A percentile compares a stretch with the other conserved stretches of the same genome.
Conservation (phyloP, 2,888 invertebrate species). For the Acleris cristana region DNA sequence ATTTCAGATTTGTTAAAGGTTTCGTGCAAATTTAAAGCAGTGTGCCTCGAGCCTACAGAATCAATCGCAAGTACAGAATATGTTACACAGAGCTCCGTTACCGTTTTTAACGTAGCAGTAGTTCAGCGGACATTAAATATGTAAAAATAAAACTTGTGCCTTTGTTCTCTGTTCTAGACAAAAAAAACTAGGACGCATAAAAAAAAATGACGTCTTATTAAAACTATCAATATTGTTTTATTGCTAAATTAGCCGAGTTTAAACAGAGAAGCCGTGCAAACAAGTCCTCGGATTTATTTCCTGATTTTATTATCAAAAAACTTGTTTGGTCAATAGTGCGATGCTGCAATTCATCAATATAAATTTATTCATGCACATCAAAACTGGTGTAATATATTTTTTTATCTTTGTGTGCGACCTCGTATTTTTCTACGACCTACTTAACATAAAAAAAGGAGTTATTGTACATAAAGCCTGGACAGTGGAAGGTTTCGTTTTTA, state of each 20-base stretch:
- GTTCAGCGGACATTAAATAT: no score
- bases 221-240: no score
- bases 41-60: no score
- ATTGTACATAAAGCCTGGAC: constrained; percentile 17
- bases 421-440: not conserved
- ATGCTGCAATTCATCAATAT: not conserved
- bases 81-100: no score
- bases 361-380: not conserved
- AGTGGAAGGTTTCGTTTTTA: not conserved
- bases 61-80: no score
- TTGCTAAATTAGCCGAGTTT: not conserved
- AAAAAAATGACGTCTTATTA: no score
- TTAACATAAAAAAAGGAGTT: not conserved
- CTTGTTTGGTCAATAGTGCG: not conserved
- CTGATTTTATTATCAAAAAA: not conserved
- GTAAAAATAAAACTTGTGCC: no score
- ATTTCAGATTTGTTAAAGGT: no score
- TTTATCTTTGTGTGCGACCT: constrained; percentile 12
- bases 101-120: no score
- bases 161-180: no score
- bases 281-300: constrained; percentile 1
- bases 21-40: no score
- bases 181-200: no score
- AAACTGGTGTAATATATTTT: constrained; percentile 7
- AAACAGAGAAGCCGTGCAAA: not conserved